Conservation (phyloP, 2,888 invertebrate species). For the Uloborus plumipes region DNA sequence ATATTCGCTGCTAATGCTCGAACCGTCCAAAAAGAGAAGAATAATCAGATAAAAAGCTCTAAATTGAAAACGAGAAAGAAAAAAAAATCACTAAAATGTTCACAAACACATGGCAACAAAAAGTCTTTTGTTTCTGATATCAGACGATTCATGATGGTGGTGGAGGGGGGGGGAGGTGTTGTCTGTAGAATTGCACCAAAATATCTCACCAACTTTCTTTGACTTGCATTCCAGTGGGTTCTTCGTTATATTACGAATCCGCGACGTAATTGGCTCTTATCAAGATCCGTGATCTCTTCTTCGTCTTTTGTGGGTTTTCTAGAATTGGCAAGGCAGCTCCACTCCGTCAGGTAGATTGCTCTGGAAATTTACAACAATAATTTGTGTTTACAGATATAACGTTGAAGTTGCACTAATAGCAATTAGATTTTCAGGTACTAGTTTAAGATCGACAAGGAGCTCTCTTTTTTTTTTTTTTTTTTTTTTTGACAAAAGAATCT, state of each 20-base stretch:
- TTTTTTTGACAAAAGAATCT: too few relatives aligned
- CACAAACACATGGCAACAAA: too few relatives aligned
- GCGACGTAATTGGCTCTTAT: conserved; percentile 53
- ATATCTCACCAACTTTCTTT: conserved; percentile 36
- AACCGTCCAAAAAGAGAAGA: too few relatives aligned
- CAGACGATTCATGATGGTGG: background rate
- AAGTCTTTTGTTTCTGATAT: background rate
- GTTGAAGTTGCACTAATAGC: too few relatives aligned
- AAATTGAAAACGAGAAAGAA: too few relatives aligned
- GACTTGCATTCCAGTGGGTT: conserved; percentile 25
- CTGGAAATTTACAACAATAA: background rate
- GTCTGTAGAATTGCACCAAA: conserved; percentile 30
- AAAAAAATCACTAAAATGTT: too few relatives aligned
- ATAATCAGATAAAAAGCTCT: too few relatives aligned
- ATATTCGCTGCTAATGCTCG: too few relatives aligned
- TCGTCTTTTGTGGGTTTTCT: conserved; percentile 1
- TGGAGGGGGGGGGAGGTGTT: background rate
- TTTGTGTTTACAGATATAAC: background rate
- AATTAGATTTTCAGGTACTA: too few relatives aligned
- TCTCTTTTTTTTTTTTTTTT: too few relatives aligned
- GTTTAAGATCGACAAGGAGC: too few relatives aligned
- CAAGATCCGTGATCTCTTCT: conserved; percentile 17
- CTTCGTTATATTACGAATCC: conserved; percentile 22
- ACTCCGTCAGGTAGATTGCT: background rate
- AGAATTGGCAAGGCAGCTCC: conserved; percentile 9